Percentiles rank a stretch among this genome's conserved stretches.
Evolutionary conservation across 2,888 invertebrate species (phyloP).

Genomic region (Ceratothoa steindachneri): DNA sequence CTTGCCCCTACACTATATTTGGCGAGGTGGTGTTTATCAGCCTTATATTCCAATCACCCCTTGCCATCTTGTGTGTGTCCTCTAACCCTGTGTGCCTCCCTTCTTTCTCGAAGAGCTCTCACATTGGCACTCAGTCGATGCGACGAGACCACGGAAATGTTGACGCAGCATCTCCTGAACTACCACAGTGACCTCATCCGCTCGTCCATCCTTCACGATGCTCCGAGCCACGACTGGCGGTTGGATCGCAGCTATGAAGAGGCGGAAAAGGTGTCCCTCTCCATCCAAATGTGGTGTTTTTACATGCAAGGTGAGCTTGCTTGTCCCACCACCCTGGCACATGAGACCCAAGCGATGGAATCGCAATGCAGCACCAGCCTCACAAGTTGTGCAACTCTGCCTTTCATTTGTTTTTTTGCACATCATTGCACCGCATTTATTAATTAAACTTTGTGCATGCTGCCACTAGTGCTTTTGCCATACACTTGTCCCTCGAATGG

Average conservation of each 20-base stretch:
- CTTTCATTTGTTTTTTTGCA: not conserved
- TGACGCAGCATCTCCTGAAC: slow-evolving; percentile 36
- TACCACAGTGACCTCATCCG: slow-evolving; percentile 45
- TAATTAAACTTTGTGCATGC: not conserved
- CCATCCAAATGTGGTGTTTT: slow-evolving; percentile 42
- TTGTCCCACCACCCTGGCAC: not conserved
- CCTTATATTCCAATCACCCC: too few species aligned
- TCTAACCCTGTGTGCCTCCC: too few species aligned
- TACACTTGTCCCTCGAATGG: too few species aligned
- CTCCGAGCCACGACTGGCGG: slow-evolving; percentile 37
- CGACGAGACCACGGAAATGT: slow-evolving; percentile 35
- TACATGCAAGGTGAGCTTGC: slow-evolving; percentile 38
- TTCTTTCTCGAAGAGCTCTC: slow-evolving; percentile 25
- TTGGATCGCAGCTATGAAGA: slow-evolving; percentile 24
- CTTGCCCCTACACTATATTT: too few species aligned
- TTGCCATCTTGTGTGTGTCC: too few species aligned
- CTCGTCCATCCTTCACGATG: slow-evolving; percentile 37
- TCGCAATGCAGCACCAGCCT: too few species aligned
- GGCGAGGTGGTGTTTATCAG: too few species aligned
- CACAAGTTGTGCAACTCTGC: not conserved
- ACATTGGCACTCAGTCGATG: slow-evolving; percentile 29
- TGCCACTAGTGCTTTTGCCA: too few species aligned
- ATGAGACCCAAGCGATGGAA: too few species aligned
- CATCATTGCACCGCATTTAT: not conserved
- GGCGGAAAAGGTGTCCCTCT: slow-evolving; percentile 22